phyloP scores from a whole-genome alignment of 2,797 vertebrate genomes.

The Malacoctenus gilli region DNA sequence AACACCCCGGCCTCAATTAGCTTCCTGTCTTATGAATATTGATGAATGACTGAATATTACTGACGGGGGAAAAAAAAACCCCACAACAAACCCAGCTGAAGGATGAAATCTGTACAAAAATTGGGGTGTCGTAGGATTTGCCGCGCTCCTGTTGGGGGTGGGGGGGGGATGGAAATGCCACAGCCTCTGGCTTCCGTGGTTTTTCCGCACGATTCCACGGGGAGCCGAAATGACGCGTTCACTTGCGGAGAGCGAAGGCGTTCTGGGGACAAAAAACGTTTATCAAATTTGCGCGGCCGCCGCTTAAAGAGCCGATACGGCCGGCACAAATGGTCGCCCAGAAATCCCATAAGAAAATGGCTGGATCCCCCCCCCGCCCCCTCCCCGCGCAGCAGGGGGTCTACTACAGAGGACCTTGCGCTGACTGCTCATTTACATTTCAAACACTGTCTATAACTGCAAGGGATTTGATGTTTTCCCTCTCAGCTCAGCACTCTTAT shows the following conservation, averaged over 20 bases:
- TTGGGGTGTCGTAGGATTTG: slow-evolving; percentile 20
- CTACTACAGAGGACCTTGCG: slow-evolving; percentile 73
- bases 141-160: slow-evolving; percentile 9
- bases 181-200: background rate
- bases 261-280: slow-evolving; percentile 37
- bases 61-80: background rate
- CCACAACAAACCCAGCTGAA: slow-evolving; percentile 11
- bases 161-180: slow-evolving; percentile 27
- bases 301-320: slow-evolving; percentile 52
- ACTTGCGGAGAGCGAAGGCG: slow-evolving; percentile 7
- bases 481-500: slow-evolving; percentile 72
- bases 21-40: slow-evolving; percentile 64
- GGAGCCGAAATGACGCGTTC: slow-evolving; percentile 27
- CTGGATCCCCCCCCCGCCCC: slow-evolving; percentile 30
- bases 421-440: slow-evolving; percentile 81
- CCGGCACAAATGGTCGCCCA: slow-evolving; percentile 43
- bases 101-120: slow-evolving; percentile 39
- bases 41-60: slow-evolving; percentile 54
- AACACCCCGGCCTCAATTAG: slow-evolving; percentile 50
- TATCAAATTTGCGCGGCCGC: slow-evolving; percentile 49
- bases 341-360: slow-evolving; percentile 69
- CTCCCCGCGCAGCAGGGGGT: slow-evolving; percentile 67
- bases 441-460: slow-evolving; percentile 81
- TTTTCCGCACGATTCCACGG: slow-evolving; percentile 1
- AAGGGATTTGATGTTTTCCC: slow-evolving; percentile 80